Conservation (phyloP, 2,797 vertebrate genomes). For the Fistularia commersonii region DNA sequence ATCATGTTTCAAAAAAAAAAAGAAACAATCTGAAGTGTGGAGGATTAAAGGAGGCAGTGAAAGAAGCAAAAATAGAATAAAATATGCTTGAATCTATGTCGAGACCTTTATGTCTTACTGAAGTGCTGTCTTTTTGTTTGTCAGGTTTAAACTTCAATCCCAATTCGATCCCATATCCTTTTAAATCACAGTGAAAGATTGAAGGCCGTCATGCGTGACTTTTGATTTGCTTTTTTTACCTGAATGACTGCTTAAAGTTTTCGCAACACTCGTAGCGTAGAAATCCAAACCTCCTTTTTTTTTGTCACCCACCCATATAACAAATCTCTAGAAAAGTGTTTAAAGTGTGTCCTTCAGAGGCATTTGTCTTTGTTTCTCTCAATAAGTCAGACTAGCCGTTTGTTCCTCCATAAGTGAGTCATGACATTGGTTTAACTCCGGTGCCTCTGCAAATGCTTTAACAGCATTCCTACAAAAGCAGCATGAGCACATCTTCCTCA, state of each 20-base stretch:
- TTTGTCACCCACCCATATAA: slow-evolving; percentile 25
- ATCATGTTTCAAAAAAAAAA: too few relatives aligned
- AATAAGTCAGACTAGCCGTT: slow-evolving; percentile 4
- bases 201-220: too few relatives aligned
- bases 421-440: slow-evolving; percentile 20
- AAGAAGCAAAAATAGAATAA: slow-evolving; percentile 1
- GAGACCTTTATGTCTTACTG: slow-evolving; percentile 6
- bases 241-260: too few relatives aligned
- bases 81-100: neutral
- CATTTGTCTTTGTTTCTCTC: slow-evolving; percentile 11
- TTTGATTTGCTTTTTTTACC: too few relatives aligned
- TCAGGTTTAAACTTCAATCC: slow-evolving; percentile 12
- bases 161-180: neutral
- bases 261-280: slow-evolving; percentile 22
- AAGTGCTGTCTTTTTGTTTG: neutral
- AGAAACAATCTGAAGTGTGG: too few relatives aligned
- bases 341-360: slow-evolving; percentile 25
- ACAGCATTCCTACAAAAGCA: slow-evolving; percentile 15
- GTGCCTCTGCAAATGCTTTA: slow-evolving; percentile 12
- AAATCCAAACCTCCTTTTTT: slow-evolving; percentile 18
- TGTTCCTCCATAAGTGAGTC: slow-evolving; percentile 17
- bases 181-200: neutral
- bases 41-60: slow-evolving; percentile 2
- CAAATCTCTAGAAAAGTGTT: slow-evolving; percentile 15
- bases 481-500: slow-evolving; percentile 21